phyloP scores from a whole-genome alignment of 2,113 vertebrate species.

The Perca schrenkii region DNA sequence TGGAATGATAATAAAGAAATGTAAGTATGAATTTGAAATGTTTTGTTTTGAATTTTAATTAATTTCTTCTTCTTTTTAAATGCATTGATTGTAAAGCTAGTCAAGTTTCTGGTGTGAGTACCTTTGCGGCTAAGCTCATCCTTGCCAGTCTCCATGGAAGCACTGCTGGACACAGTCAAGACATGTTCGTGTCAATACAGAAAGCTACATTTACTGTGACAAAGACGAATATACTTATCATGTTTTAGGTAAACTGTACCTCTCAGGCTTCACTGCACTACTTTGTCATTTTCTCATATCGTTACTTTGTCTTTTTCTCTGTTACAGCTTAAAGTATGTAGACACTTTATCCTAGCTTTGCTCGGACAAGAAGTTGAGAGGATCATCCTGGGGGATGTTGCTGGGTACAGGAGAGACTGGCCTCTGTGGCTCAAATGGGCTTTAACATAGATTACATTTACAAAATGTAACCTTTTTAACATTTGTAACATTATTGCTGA shows the following conservation, averaged over 20 bases:
- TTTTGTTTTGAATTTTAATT: too few relatives aligned
- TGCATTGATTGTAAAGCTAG: not conserved
- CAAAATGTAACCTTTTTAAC: not conserved
- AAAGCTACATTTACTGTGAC: not conserved
- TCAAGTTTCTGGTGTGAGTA: not conserved
- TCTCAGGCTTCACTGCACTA: not conserved
- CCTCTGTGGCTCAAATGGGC: not conserved
- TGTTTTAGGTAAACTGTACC: not conserved
- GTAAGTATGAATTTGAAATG: not conserved
- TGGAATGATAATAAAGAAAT: not conserved
- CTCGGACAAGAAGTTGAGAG: not conserved
- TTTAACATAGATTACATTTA: not conserved
- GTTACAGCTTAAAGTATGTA: too few relatives aligned
- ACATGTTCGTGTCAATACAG: not conserved
- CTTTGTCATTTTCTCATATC: not conserved
- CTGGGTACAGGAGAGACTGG: not conserved
- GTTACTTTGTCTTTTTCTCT: not conserved
- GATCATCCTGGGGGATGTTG: not conserved
- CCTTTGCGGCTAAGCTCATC: not conserved
- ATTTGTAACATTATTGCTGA: not conserved
- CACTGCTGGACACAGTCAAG: not conserved
- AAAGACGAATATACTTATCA: not conserved
- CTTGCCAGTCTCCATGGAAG: not conserved
- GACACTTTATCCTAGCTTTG: not conserved
- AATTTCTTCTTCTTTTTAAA: too few relatives aligned